These are phyloP conservation scores for Onychomys leucogaster DNA, from an alignment of 2,797 vertebrate genomes.

Conservation along the genomic window DNA sequence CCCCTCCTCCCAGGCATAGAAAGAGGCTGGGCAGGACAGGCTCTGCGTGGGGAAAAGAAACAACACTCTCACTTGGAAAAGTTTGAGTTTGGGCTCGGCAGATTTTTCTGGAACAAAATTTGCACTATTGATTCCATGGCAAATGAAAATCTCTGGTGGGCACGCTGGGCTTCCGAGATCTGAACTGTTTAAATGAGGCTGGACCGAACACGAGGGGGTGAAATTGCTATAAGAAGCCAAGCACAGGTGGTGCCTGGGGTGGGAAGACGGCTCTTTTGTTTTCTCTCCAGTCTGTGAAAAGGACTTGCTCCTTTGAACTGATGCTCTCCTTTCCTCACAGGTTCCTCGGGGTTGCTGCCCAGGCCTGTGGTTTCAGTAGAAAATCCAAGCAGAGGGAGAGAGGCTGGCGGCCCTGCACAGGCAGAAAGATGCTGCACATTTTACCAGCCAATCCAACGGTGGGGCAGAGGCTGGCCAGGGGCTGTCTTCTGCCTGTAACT, in stretches of 20 bases:
- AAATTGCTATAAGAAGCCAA: slow-evolving; percentile 51
- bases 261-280: slow-evolving; percentile 36
- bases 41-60: not conserved
- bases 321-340: not conserved
- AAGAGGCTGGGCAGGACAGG: not conserved
- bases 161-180: slow-evolving; percentile 64
- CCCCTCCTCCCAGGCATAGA: not conserved
- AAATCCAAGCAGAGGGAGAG: slow-evolving; percentile 10
- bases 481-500: slow-evolving; percentile 10
- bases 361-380: not conserved
- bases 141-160: slow-evolving; percentile 65
- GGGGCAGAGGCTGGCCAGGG: not conserved
- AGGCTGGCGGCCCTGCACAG: not conserved
- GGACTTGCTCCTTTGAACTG: slow-evolving; percentile 66
- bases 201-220: not conserved
- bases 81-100: slow-evolving; percentile 69
- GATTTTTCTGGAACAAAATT: slow-evolving; percentile 73
- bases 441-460: not conserved
- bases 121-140: slow-evolving; percentile 68
- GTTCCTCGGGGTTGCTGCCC: not conserved
- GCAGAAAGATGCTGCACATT: not conserved
- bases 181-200: slow-evolving; percentile 65
- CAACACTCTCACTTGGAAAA: slow-evolving; percentile 25
- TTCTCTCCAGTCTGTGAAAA: slow-evolving; percentile 35
- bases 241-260: slow-evolving; percentile 53